phyloP scores from a whole-genome alignment of 1,140 invertebrate genomes.

The Nomia melanderi region DNA sequence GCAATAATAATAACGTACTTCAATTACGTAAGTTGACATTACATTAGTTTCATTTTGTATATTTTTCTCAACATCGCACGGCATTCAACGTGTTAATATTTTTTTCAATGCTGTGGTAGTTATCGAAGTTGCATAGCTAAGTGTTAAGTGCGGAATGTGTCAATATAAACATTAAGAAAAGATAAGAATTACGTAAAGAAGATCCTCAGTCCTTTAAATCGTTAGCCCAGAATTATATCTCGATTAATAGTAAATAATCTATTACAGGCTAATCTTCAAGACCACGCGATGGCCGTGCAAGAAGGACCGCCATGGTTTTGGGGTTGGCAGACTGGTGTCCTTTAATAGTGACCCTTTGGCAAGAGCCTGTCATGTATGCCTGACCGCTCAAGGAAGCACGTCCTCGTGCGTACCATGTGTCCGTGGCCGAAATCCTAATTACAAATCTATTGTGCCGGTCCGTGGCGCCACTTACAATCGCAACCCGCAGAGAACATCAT shows the following conservation, averaged over 20 bases:
- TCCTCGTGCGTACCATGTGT: neutral
- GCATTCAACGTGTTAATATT: too few species aligned
- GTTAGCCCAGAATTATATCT: neutral
- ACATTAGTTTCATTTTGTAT: too few species aligned
- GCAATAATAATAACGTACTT: too few species aligned
- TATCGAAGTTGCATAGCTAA: too few species aligned
- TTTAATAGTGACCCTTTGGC: slow-evolving; percentile 5
- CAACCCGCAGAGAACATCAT: neutral
- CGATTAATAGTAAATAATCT: neutral
- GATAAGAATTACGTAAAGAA: too few species aligned
- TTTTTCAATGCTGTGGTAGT: too few species aligned
- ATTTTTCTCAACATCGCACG: too few species aligned
- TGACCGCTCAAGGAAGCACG: slow-evolving; percentile 12
- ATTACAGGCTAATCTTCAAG: neutral
- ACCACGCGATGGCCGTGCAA: neutral
- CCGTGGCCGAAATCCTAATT: slow-evolving; percentile 1
- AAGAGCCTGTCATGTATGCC: neutral
- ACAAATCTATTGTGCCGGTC: slow-evolving; percentile 6
- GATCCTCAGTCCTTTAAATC: too few species aligned
- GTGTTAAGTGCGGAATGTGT: too few species aligned
- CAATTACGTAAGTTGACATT: too few species aligned
- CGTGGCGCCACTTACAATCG: neutral
- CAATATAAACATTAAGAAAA: too few species aligned
- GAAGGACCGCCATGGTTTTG: neutral
- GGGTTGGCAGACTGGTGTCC: slow-evolving; percentile 1